Evolutionary conservation across 2,888 invertebrate species (phyloP), one percentile per base, ranked within the genome.

Genomic region (Idaea straminata): DNA sequence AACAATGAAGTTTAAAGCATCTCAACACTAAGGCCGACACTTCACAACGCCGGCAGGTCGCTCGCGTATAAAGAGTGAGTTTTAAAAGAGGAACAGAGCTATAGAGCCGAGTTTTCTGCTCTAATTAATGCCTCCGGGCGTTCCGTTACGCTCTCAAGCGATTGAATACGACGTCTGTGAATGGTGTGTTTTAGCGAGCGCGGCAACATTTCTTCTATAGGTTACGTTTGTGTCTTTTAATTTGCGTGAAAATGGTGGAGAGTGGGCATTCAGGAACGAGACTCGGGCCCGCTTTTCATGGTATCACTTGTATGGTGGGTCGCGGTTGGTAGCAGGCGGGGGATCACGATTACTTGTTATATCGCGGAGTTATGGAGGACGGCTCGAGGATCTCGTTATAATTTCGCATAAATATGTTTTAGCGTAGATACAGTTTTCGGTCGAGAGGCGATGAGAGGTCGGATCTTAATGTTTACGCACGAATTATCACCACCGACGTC

Each of bases 121-220:
- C 92, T 93, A 93, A 92, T 93, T 93, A 92, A 91, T 89, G 92
- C 93, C 91, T 86, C 86, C 84, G 92, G 92, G 89, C 89, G 89
- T 88, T 87, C 88, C 86, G 83, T 86, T 89, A 83, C 87, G 76
- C 88, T 84, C 88, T 88, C 87, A 81, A 87, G 85, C 85, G 85
- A 87, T 86, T 89, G 88, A 90, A 91, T 88, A 83, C 84, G 75
- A 77, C 83, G 84, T 82, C 84, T 80, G 82, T 90, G 90, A 91
- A 91, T 91, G 89, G 87, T 85, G 85, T 79, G 86, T 86, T 90
- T 91, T 89, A 89, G 81, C 88, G 83, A 80, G 82, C 86, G 83
- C 85, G 84, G 85, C 62, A 83, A 82, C 82, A 82, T 84, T 82
- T 85, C 83, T 83, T 87, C 84, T 90, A 85, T 47, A 84, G 7